Conservation (phyloP, 2,113 vertebrate species). For the Alaudala cheleensis region DNA sequence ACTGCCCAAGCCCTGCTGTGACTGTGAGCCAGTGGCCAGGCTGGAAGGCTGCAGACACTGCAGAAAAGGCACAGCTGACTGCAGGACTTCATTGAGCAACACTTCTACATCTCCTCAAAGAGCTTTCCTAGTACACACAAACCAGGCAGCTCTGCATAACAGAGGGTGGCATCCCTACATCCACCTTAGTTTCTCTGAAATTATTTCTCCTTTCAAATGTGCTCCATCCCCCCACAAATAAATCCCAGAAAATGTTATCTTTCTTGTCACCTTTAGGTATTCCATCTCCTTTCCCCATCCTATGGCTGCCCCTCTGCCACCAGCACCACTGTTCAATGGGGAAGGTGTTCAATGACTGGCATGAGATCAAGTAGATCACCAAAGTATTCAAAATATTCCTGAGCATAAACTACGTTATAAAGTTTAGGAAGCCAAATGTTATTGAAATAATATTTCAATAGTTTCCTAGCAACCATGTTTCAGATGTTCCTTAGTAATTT, state of each 20-base stretch:
- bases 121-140: fast-evolving
- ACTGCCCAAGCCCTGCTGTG: fast-evolving
- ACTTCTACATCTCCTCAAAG: not conserved
- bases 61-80: not conserved
- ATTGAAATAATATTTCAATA: not conserved
- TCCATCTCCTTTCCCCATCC: not conserved
- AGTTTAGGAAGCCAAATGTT: not conserved
- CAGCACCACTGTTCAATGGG: not conserved
- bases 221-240: not conserved
- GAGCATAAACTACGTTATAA: not conserved
- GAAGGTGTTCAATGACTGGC: not conserved
- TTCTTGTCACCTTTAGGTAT: not conserved
- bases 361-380: not conserved
- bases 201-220: not conserved
- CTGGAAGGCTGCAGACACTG: not conserved
- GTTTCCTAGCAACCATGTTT: not conserved
- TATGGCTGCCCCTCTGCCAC: not conserved
- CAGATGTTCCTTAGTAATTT: not conserved
- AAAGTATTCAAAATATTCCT: not conserved
- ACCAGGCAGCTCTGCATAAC: not conserved
- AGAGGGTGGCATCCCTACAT: not conserved
- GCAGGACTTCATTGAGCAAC: not conserved
- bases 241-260: not conserved
- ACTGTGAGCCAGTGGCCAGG: not conserved
- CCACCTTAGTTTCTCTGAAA: not conserved